phyloP scores from a whole-genome alignment of 2,113 vertebrate species.

The Reinhardtius hippoglossoides region DNA sequence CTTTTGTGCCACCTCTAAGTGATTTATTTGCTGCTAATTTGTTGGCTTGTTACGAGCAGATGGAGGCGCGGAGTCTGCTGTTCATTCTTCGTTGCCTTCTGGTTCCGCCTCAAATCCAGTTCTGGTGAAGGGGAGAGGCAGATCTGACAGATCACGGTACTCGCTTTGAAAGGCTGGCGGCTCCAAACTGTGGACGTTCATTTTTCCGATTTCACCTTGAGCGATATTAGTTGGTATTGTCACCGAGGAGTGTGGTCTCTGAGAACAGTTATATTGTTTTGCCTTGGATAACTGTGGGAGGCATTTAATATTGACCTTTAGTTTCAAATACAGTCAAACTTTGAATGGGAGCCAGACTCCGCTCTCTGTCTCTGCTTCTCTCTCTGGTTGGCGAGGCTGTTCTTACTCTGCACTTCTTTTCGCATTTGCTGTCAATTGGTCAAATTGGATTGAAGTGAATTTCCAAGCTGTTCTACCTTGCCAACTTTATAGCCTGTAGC shows the following conservation, averaged over 20 bases:
- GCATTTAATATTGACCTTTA: constrained; percentile 1
- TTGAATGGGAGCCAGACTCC: not conserved
- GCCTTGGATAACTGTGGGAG: not conserved
- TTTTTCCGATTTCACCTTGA: not conserved
- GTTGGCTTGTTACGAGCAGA: constrained; percentile 30
- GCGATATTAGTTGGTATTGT: not conserved
- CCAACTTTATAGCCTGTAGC: constrained; percentile 29
- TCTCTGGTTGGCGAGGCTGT: not conserved
- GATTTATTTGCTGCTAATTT: constrained; percentile 54
- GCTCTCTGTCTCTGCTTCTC: not conserved
- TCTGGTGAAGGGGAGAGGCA: not conserved
- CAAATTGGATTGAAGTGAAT: constrained; percentile 48
- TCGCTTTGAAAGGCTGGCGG: not conserved
- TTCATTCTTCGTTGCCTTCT: constrained; percentile 16
- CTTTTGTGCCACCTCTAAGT: constrained; percentile 34
- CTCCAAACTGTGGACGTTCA: constrained; percentile 1
- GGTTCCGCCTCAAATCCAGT: constrained; percentile 13
- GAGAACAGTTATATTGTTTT: constrained; percentile 8
- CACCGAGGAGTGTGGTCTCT: not conserved
- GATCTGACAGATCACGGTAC: not conserved
- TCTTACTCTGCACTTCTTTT: constrained; percentile 14
- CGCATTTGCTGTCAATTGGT: constrained; percentile 23
- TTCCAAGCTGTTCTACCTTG: constrained; percentile 35
- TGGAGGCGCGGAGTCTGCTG: constrained; percentile 29
- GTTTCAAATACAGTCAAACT: constrained; percentile 14